Evolutionary conservation across 2,888 invertebrate genomes (phyloP), one percentile per base, ranked within the genome.

Genomic region (Gymnoscelis rufifasciata): DNA sequence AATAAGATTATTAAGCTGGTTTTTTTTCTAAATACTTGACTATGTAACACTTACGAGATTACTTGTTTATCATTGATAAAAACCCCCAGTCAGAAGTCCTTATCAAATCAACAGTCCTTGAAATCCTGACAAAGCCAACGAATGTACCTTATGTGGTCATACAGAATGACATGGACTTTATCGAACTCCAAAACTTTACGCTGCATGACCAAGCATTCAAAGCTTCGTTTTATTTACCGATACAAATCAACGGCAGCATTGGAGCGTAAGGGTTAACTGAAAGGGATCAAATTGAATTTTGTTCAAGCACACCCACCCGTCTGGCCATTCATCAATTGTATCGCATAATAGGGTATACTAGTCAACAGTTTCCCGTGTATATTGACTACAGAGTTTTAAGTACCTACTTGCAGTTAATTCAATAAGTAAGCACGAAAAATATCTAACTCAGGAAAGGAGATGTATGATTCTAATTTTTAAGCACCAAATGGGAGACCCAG

Each of bases 231-330:
- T 78, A 81, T 80, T 82, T 72, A 74, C 74, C 60, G 70, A 78
- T 83, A 80, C 77, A 81, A 82, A 86, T 83, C 82, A 82, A 81
- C 78, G 74, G 68, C 53, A 59, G 62, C 67, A 74, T 71, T 71
- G 70, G 68, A 58, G 66, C 73, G 71, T 66, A 83, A 82, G 83
- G 81, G 82, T 78, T 78, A 71, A 63, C 75, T 75, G 74, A 79
- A 79, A 79, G 78, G 81, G 78, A 77, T 80, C 77, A 79, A 81
- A 82, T 83, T 82, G 81, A 81, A 83, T 83, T 80, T 66, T 65
- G 71, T 69, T 75, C 71, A 70, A 78, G 76, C 76, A 80, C 82
- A 80, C 76, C 78, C 79, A 81, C 67, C 78, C 74, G 68, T 74
- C 67, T 77, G 74, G 62, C 75, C 68, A 83, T 84, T 84, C 83